Evolutionary conservation across 2,888 invertebrate species (phyloP).

Genomic region (Diarsia rubi): DNA sequence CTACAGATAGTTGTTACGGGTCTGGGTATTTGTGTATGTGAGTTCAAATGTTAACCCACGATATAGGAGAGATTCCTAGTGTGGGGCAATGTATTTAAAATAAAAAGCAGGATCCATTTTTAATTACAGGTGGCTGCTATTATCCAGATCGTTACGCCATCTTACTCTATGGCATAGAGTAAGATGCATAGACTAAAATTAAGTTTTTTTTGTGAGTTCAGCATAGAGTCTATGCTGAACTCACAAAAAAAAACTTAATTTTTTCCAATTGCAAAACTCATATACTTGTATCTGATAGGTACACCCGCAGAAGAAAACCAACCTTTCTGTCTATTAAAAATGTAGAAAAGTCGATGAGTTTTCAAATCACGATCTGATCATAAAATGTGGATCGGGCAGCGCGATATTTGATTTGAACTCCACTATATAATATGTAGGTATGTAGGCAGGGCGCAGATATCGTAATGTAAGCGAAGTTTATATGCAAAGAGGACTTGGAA

Average conservation of each 20-base stretch:
- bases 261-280: neutral
- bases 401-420: constrained; percentile 71
- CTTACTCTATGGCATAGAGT: neutral
- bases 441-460: constrained; percentile 43
- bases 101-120: no score
- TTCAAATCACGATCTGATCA: constrained; percentile 73
- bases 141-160: neutral
- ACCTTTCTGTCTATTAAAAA: constrained; percentile 71
- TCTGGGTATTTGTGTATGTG: no score
- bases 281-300: constrained; percentile 10
- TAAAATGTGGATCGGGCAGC: constrained; percentile 68
- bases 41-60: no score
- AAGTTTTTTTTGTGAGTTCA: no score
- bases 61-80: no score
- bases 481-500: constrained; percentile 43
- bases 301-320: constrained; percentile 31
- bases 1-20: no score
- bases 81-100: no score
- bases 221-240: no score
- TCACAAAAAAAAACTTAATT: neutral
- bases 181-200: no score
- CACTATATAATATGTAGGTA: constrained; percentile 57
- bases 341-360: constrained; percentile 71
- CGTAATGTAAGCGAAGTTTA: constrained; percentile 36
- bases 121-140: neutral